Evolutionary conservation across 1,140 invertebrate species (phyloP).

Genomic region (Arctopsyche grandis): DNA sequence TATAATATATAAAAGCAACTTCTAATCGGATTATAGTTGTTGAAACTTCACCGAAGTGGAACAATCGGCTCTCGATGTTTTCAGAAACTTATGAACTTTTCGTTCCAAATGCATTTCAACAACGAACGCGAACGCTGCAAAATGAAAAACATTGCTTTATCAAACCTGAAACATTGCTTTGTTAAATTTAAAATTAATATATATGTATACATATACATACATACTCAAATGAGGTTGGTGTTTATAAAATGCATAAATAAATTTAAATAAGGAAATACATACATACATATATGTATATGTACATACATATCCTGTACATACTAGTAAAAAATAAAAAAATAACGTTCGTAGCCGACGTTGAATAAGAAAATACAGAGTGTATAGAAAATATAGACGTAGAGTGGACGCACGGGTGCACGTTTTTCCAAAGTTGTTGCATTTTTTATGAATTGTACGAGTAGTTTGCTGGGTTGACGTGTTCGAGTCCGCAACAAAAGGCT

Average conservation of each 20-base stretch:
- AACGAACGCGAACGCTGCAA: too few relatives aligned
- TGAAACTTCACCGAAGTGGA: not conserved
- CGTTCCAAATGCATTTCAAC: conserved; percentile 2
- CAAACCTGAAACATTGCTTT: too few relatives aligned
- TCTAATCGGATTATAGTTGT: conserved; percentile 2
- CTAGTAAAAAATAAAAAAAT: not conserved
- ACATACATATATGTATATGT: not conserved
- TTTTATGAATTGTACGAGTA: not conserved
- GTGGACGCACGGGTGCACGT: not conserved
- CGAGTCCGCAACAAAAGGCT: too few relatives aligned
- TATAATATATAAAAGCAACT: too few relatives aligned
- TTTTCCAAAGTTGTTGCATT: not conserved
- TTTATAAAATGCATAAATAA: too few relatives aligned
- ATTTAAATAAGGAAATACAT: not conserved
- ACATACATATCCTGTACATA: not conserved
- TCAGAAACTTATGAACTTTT: not conserved
- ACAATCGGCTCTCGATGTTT: conserved; percentile 15
- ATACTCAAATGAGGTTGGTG: too few relatives aligned
- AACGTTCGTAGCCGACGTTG: not conserved
- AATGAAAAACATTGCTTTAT: too few relatives aligned
- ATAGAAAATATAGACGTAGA: not conserved
- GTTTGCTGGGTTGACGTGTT: too few relatives aligned
- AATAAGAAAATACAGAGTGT: not conserved
- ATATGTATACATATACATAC: too few relatives aligned
- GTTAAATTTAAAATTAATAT: too few relatives aligned